Base-by-base conservation (phyloP, 2,113 vertebrate genomes). In the Prionailurus viverrinus region DNA sequence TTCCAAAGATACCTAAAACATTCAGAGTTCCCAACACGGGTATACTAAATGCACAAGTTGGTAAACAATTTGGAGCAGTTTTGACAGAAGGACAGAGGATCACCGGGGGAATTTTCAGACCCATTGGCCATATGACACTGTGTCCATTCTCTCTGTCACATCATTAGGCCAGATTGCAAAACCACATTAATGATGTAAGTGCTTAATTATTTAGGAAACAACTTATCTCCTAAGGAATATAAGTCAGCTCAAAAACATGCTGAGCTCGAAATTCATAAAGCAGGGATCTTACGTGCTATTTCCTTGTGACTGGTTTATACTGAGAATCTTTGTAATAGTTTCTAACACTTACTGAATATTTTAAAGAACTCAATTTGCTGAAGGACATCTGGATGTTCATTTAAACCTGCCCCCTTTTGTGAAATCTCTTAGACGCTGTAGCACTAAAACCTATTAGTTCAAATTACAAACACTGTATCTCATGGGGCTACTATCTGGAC, bases 141-240 rank as follows among this genome's bases (percentile, higher is more conserved):
- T 41, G 91, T 61, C 73, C 65, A 18, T 89, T 69, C 79, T 33
- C 39, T 29, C 86, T 61, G 68, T 61, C 82, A 48, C 31, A 53
- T 80, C 36, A 69, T 93, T 91, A 97, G 68, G 51, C 73, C 89
- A 97, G 89, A 95, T 90, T 97, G 86, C 68, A 93, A 83, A 89
- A 94, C 69, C 78, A 80, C 61, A 93, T 97, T 91, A 73, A 93
- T 92, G 74, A 51, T 61, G 68, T 63, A 91, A 97, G 19, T 96
- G 76, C 14, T 69, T 93, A 94, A 97, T 97, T 97, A 96, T 94
- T 95, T 93, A 39, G 87, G 69, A 21, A 93, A 29, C 13, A 80
- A 86, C 18, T 87, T 48, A 83, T 76, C 89, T 91, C 85, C 86
- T 95, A 93, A 84, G 58, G 73, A 93, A 33, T 69, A 4, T 41